phyloP scores from a whole-genome alignment of 2,797 vertebrate genomes.

The Linurgus olivaceus region DNA sequence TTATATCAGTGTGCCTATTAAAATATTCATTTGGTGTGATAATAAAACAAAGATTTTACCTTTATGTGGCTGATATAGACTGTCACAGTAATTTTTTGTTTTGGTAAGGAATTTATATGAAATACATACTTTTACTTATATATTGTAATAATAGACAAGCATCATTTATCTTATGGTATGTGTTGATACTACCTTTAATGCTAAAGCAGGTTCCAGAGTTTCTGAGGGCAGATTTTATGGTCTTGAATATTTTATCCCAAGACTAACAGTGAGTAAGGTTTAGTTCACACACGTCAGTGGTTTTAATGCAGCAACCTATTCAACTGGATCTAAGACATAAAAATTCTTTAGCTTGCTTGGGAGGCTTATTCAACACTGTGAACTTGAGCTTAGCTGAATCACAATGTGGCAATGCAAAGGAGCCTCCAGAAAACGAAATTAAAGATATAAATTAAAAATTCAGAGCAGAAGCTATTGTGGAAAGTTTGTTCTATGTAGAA shows the following conservation, averaged over 20 bases:
- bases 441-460: conserved; percentile 51
- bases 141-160: background rate
- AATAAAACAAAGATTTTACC: background rate
- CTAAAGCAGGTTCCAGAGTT: background rate
- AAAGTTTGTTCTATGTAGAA: background rate
- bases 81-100: background rate
- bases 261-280: conserved; percentile 16
- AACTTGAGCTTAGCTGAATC: conserved; percentile 58
- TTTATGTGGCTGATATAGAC: background rate
- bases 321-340: conserved; percentile 60
- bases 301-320: conserved; percentile 66
- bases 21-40: background rate
- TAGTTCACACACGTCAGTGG: conserved; percentile 48
- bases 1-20: background rate
- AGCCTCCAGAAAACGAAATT: conserved; percentile 46
- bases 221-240: background rate
- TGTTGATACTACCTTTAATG: background rate
- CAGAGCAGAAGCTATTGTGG: background rate
- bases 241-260: conserved; percentile 53
- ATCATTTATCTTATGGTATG: background rate
- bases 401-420: conserved; percentile 43
- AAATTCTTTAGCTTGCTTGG: conserved; percentile 61
- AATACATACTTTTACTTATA: background rate
- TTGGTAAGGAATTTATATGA: background rate
- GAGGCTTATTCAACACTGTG: conserved; percentile 39